Conservation (phyloP, 2,797 vertebrate genomes). For the Menidia menidia region DNA sequence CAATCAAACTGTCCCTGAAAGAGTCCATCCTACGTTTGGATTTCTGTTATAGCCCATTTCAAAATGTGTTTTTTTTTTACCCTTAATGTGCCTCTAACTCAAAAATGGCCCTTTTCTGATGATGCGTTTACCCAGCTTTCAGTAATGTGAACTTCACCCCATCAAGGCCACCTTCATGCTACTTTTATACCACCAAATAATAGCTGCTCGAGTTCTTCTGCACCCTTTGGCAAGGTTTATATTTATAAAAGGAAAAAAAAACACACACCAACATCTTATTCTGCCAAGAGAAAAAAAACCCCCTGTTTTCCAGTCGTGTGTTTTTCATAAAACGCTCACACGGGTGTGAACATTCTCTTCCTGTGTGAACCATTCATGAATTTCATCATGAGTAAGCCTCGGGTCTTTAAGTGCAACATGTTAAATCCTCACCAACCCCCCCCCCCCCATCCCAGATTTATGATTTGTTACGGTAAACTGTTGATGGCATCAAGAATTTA, state of each 20-base stretch:
- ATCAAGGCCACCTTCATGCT: background rate
- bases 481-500: slow-evolving; percentile 44
- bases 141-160: background rate
- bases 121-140: background rate
- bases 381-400: background rate
- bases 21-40: background rate
- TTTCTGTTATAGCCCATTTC: no score
- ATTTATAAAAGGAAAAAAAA: no score
- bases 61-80: background rate
- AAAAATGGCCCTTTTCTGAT: background rate
- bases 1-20: background rate
- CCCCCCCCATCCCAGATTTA: slow-evolving; percentile 34
- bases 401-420: background rate
- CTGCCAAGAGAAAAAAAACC: background rate
- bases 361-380: slow-evolving; percentile 24
- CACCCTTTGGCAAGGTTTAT: no score
- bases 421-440: background rate
- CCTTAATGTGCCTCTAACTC: background rate
- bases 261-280: no score
- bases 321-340: background rate
- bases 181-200: no score
- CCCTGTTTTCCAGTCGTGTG: no score
- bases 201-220: no score
- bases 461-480: slow-evolving; percentile 46
- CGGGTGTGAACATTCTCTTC: slow-evolving; percentile 12